phyloP scores from a whole-genome alignment of 2,113 vertebrate genomes.

The Ictalurus punctatus region DNA sequence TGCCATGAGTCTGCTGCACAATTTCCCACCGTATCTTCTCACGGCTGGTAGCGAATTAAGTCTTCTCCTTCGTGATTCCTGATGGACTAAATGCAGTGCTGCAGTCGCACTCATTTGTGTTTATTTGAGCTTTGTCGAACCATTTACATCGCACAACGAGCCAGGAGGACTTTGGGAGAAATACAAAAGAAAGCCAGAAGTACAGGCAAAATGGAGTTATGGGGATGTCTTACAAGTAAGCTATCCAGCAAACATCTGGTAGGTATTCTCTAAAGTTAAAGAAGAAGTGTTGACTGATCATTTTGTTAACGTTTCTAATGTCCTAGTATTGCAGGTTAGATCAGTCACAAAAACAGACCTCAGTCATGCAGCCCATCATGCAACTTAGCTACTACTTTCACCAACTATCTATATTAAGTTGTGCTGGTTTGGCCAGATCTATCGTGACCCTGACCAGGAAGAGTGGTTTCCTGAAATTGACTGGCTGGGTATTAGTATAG shows the following conservation, averaged over 20 bases:
- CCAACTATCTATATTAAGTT: background rate
- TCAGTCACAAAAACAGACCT: background rate
- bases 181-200: background rate
- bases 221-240: background rate
- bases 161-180: background rate
- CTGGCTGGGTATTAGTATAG: background rate
- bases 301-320: background rate
- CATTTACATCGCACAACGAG: background rate
- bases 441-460: background rate
- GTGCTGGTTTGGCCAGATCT: background rate
- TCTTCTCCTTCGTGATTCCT: background rate
- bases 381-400: background rate
- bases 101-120: background rate
- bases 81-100: background rate
- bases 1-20: background rate
- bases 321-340: background rate
- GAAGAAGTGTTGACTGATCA: background rate
- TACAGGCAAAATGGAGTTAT: background rate
- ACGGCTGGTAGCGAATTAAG: background rate
- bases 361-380: background rate
- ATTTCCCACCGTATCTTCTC: background rate
- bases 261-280: background rate
- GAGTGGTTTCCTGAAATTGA: background rate
- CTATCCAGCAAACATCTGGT: background rate
- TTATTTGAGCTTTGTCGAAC: background rate